These are phyloP conservation scores for Dorcus hopei DNA, from an alignment of 2,888 invertebrate genomes.

Conservation along the genomic window DNA sequence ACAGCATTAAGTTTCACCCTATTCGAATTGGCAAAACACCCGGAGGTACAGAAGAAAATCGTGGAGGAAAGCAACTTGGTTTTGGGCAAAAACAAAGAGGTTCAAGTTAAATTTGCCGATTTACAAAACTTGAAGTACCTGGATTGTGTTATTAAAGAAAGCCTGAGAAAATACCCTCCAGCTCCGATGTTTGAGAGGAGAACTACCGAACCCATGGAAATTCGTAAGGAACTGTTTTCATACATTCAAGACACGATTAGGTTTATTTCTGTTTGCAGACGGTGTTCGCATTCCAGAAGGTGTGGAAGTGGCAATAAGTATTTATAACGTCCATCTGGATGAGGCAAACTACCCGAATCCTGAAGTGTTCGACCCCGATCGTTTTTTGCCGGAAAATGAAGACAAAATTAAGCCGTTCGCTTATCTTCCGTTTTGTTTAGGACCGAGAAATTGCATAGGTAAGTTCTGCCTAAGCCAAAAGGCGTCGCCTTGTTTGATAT, in stretches of 20 bases:
- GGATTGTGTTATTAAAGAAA: slow-evolving; percentile 1
- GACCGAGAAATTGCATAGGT: slow-evolving; percentile 49
- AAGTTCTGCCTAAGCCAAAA: background rate
- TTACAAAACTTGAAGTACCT: background rate
- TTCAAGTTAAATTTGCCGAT: background rate
- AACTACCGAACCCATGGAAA: background rate
- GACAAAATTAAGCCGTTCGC: slow-evolving; percentile 46
- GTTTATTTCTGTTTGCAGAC: background rate
- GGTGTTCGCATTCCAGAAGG: slow-evolving; percentile 8
- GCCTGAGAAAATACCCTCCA: background rate
- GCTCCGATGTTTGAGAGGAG: background rate
- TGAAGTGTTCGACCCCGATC: slow-evolving; percentile 30
- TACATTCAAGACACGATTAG: too few relatives aligned
- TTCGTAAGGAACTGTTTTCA: too few relatives aligned
- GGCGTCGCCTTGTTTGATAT: too few relatives aligned
- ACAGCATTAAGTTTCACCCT: background rate
- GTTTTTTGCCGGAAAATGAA: slow-evolving; percentile 46
- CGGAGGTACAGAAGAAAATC: background rate
- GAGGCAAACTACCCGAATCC: slow-evolving; percentile 42
- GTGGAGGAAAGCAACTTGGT: background rate
- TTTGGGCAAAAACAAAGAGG: background rate
- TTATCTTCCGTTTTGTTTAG: slow-evolving; percentile 49
- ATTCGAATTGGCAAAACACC: background rate
- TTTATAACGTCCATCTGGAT: slow-evolving; percentile 4
- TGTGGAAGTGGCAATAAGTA: slow-evolving; percentile 3